phyloP scores from a whole-genome alignment of 92 coral and sea anemone genomes.

The Umimayanthus chanpuru region DNA sequence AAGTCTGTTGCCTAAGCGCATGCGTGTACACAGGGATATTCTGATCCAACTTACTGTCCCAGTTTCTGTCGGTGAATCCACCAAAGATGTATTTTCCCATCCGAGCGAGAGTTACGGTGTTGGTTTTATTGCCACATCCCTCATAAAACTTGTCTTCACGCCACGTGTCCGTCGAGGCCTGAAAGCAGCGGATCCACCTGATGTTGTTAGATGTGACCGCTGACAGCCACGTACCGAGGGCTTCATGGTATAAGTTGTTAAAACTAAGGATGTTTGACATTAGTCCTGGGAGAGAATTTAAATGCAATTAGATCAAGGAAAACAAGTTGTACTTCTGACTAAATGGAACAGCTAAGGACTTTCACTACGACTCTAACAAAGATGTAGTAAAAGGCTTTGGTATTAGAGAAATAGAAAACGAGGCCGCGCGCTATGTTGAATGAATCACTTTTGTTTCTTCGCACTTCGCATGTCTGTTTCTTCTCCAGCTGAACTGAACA shows the following conservation, averaged over 20 bases:
- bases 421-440: too few species aligned
- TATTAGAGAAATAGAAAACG: too few species aligned
- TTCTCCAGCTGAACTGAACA: too few species aligned
- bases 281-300: constrained; percentile 10
- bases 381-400: too few species aligned
- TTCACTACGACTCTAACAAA: background rate
- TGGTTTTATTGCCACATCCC: constrained; percentile 35
- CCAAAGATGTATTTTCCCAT: constrained; percentile 70
- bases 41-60: constrained; percentile 54
- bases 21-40: too few species aligned
- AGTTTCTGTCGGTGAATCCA: constrained; percentile 66
- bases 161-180: constrained; percentile 56
- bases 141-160: constrained; percentile 44
- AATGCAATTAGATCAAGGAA: background rate
- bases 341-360: background rate
- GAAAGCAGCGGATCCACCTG: constrained; percentile 71
- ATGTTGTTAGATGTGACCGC: constrained; percentile 42
- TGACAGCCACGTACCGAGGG: constrained; percentile 61
- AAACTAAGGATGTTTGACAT: constrained; percentile 70
- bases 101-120: constrained; percentile 63
- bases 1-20: too few species aligned
- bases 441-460: too few species aligned
- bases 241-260: constrained; percentile 48
- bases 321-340: background rate
- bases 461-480: too few species aligned